Conservation (phyloP, 37 sponge, comb jelly and placozoan species). For the Axinella damicornis region DNA sequence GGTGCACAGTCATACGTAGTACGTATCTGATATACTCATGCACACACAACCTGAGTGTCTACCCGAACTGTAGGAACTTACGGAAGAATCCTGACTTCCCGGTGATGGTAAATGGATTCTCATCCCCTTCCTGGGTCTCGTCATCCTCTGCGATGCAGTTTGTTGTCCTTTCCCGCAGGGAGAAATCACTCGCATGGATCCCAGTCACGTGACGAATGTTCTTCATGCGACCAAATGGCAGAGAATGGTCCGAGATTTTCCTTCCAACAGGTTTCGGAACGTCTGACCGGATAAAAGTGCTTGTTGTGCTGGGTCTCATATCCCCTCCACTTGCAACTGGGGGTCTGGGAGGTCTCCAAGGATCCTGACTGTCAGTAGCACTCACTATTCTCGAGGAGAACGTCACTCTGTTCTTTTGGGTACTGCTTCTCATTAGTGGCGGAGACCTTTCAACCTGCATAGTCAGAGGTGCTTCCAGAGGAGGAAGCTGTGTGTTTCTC, state of each 20-base stretch:
- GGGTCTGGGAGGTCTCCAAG: not conserved
- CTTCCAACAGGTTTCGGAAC: not conserved
- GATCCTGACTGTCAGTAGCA: conserved; percentile 20
- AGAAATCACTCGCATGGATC: not conserved
- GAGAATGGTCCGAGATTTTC: conserved; percentile 45
- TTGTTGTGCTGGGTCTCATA: conserved; percentile 52
- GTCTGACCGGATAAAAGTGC: not conserved
- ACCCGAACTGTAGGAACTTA: not conserved
- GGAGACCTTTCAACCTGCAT: conserved; percentile 10
- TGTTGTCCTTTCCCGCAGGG: not conserved
- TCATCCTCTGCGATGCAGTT: conserved; percentile 24
- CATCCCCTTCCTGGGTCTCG: not conserved
- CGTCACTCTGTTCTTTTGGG: conserved; percentile 34
- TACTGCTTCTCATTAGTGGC: conserved; percentile 5
- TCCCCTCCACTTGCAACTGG: not conserved
- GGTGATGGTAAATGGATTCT: not conserved
- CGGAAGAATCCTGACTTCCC: conserved; percentile 36
- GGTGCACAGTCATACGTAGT: no score
- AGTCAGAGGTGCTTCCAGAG: conserved; percentile 11
- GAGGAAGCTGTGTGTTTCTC: conserved; percentile 50
- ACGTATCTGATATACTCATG: no score
- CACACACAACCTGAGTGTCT: no score
- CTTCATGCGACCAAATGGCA: conserved; percentile 39
- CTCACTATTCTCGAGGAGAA: conserved; percentile 28
- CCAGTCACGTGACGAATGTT: conserved; percentile 43